phyloP scores from a whole-genome alignment of 2,888 invertebrate genomes.

The Pristionchus entomophagus region DNA sequence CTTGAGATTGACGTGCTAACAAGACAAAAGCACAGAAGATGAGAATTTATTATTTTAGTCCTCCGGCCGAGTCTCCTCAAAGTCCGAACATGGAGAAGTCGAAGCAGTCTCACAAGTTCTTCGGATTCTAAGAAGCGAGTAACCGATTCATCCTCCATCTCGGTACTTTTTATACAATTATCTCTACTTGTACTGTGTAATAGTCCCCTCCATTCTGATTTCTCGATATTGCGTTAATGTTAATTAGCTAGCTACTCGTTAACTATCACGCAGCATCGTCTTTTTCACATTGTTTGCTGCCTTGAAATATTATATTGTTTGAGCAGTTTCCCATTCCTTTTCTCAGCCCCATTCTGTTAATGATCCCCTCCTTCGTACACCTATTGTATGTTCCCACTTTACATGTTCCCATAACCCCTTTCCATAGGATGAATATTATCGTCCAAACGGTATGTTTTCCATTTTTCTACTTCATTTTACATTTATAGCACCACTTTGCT shows the following conservation, averaged over 20 bases:
- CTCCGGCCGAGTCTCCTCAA: constrained; percentile 30
- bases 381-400: constrained; percentile 23
- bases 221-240: constrained; percentile 33
- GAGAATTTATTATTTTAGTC: background rate
- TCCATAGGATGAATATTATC: background rate
- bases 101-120: constrained; percentile 2
- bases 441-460: constrained; percentile 4
- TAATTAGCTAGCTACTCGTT: constrained; percentile 32
- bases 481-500: constrained; percentile 30
- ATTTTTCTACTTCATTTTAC: constrained; percentile 13
- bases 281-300: constrained; percentile 24
- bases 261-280: constrained; percentile 20
- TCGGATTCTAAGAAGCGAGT: constrained; percentile 22
- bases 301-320: constrained; percentile 8
- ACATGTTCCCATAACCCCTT: constrained; percentile 2
- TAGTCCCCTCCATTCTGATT: background rate
- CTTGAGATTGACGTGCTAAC: background rate
- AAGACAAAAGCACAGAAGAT: background rate
- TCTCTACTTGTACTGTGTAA: background rate
- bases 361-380: constrained; percentile 36
- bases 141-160: background rate
- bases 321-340: constrained; percentile 16
- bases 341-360: constrained; percentile 23
- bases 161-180: background rate
- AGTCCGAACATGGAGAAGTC: constrained; percentile 6